These are phyloP conservation scores for Acanthisitta chloris DNA, from an alignment of 2,113 vertebrate species.

Conservation along the genomic window DNA sequence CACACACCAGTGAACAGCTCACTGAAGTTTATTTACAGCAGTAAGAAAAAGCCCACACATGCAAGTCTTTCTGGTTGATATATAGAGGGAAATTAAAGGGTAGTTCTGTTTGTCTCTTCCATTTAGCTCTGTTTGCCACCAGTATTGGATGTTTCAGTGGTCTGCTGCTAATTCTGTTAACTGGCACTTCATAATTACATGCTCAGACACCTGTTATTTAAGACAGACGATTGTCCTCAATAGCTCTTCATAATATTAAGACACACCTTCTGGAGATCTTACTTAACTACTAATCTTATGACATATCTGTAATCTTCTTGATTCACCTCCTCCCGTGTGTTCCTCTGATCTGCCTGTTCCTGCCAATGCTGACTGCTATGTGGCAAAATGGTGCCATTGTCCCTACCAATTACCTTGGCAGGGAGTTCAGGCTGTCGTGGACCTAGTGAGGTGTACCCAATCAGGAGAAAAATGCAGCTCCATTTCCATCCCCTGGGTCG, in stretches of 20 bases:
- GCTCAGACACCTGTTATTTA: neutral
- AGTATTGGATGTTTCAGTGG: neutral
- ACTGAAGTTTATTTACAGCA: neutral
- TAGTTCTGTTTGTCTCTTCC: neutral
- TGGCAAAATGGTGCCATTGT: neutral
- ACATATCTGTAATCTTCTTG: neutral
- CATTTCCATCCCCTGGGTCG: neutral
- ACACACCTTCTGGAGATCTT: neutral
- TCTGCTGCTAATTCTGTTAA: neutral
- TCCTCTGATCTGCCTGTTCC: neutral
- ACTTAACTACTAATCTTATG: neutral
- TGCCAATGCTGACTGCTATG: neutral
- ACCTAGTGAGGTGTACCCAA: conserved; percentile 39
- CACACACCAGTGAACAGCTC: neutral
- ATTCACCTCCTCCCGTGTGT: neutral
- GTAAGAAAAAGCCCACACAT: neutral
- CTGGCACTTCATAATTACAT: neutral
- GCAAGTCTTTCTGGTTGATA: neutral
- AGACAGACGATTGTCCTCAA: neutral
- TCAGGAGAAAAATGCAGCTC: neutral
- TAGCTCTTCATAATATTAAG: neutral
- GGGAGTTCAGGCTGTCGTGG: neutral
- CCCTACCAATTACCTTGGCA: conserved; percentile 2
- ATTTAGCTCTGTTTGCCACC: neutral
- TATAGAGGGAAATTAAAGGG: neutral